Evolutionary conservation across 2,888 invertebrate genomes (phyloP), one percentile per base, ranked within the genome.

Genomic region (Acanthopleura granulata): DNA sequence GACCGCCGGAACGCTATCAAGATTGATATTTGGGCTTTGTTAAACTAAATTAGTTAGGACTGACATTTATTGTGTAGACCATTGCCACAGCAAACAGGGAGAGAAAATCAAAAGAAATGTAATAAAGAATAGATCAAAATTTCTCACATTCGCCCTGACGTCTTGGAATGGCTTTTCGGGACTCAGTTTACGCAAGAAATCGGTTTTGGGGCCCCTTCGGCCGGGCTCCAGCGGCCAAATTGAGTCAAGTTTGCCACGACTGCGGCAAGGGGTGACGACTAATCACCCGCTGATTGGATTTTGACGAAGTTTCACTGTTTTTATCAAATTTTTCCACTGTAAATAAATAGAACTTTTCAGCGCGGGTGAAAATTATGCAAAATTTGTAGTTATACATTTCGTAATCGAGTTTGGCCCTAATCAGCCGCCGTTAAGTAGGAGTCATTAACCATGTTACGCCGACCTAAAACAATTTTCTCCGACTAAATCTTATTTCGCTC

Each of bases 381-480:
- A 85, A 84, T 84, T 84, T 84, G 82, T 85, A 85, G 85, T 83
- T 81, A 82, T 77, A 86, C 86, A 86, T 86, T 84, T 82, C 81
- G 80, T 86, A 86, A 87, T 86, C 82, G 80, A 82, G 86, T 87
- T 86, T 83, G 76, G 69, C 72, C 74, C 80, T 83, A 84, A 79
- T 84, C 84, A 85, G 78, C 77, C 77, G 81, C 62, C 80, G 83
- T 81, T 84, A 83, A 85, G 84, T 82, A 85, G 84, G 82, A 83
- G 82, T 75, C 79, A 76, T 75, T 87, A 88, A 88, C 87, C 77
- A 77, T 73, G 85, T 88, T 87, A 87, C 84, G 81, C 78, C 81
- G 77, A 82, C 81, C 85, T 87, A 88, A 88, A 88, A 87, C 87
- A 87, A 87, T 87, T 88, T 87, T 84, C 82, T 82, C 80, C 81